Evolutionary conservation across 1,140 invertebrate genomes (phyloP), one percentile per base, ranked within the genome.

Genomic region (Drosophila ogumai): DNA sequence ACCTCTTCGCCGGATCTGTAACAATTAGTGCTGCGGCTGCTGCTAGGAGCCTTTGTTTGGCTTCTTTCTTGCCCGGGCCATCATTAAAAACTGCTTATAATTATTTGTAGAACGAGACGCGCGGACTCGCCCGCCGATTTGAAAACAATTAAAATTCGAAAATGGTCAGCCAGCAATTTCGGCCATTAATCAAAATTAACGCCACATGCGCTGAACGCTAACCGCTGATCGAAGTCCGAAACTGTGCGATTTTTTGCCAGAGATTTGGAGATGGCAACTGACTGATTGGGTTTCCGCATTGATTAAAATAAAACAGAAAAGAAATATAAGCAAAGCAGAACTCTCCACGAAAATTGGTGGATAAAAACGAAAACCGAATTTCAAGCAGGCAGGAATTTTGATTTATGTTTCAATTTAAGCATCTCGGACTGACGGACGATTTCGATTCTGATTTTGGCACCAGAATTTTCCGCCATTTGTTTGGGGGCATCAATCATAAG

Each of bases 141-240:
- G 85, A 88, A 88, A 88, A 88, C 85, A 90, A 88, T 90, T 88
- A 85, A 85, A 88, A 90, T 81, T 81, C 67, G 55, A 82, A 87
- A 86, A 87, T 86, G 82, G 58, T 82, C 75, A 82, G 61, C 58
- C 79, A 81, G 77, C 80, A 84, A 88, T 86, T 86, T 90, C 68
- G 85, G 67, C 87, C 86, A 90, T 90, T 90, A 90, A 90, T 90
- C 86, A 90, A 90, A 90, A 90, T 90, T 90, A 90, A 91, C 85
- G 76, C 82, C 84, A 88, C 82, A 87, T 87, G 82, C 82, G 74
- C 78, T 82, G 79, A 81, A 50, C 55, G 47, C 34, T 72, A 64
- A 40, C 22, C 60, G 75, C 74, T 52, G 74, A 76, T 54, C 74
- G 47, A 76, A 59, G 55, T 58, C 54, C 69, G 44, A 72, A 50